These are phyloP conservation scores for Antheraea pernyi DNA, from an alignment of 1,140 invertebrate species.

Conservation along the genomic window DNA sequence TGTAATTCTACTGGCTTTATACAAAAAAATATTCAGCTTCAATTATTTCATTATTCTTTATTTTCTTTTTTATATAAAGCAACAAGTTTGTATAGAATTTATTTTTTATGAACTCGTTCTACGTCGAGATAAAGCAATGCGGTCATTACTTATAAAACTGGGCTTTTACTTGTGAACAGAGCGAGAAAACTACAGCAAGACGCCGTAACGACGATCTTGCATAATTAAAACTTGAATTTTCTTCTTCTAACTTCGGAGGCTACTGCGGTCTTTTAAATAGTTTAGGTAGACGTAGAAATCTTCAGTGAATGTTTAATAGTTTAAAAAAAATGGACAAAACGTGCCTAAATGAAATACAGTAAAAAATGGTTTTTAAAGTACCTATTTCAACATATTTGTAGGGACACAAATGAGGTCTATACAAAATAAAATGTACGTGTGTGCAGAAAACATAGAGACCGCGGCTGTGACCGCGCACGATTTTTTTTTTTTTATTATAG, in stretches of 20 bases:
- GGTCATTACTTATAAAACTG: not conserved
- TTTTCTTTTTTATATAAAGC: not conserved
- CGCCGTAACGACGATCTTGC: not conserved
- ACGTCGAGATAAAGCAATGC: not conserved
- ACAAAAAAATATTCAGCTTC: too few species aligned
- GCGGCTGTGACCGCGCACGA: too few species aligned
- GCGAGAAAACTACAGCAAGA: not conserved
- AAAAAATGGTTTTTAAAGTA: too few species aligned
- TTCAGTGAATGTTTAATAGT: not conserved
- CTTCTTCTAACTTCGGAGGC: not conserved
- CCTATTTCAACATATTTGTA: too few species aligned
- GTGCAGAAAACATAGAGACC: too few species aligned
- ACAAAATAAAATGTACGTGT: too few species aligned
- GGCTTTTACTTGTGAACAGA: not conserved
- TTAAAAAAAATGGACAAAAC: not conserved
- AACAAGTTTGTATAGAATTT: not conserved
- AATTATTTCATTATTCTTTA: too few species aligned
- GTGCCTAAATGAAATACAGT: too few species aligned
- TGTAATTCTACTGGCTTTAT: too few species aligned
- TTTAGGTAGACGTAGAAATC: constrained; percentile 1
- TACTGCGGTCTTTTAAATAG: constrained; percentile 10
- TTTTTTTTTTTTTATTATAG: too few species aligned
- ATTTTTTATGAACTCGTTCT: not conserved
- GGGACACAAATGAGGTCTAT: too few species aligned
- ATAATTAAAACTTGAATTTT: constrained; percentile 2